Conservation (phyloP, 2,113 vertebrate species). For the Terrapene triunguis region DNA sequence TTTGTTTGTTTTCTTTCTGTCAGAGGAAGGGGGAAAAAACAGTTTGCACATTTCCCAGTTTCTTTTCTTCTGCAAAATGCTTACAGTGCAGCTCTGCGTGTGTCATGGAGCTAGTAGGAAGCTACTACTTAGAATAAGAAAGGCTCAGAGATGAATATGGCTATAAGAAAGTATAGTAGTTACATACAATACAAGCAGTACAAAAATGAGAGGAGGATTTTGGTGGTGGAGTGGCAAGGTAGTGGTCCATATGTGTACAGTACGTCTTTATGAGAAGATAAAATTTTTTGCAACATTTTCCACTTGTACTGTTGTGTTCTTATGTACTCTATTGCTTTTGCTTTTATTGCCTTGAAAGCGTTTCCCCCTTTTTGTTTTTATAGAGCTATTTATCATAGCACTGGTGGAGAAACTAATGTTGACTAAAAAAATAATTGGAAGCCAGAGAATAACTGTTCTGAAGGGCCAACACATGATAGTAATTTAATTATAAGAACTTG, state of each 20-base stretch:
- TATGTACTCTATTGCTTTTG: neutral
- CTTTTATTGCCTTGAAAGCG: neutral
- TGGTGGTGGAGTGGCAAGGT: neutral
- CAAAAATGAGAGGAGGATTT: neutral
- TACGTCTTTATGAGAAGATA: neutral
- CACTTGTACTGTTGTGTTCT: neutral
- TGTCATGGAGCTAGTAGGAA: neutral
- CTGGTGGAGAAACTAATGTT: neutral
- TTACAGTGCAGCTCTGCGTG: neutral
- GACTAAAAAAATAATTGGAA: neutral
- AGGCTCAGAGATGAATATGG: neutral
- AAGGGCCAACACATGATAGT: neutral
- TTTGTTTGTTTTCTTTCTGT: neutral
- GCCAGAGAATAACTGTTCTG: neutral
- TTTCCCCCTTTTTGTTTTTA: neutral
- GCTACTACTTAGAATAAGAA: neutral
- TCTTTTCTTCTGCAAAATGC: neutral
- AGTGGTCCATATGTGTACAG: neutral
- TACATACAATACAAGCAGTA: neutral
- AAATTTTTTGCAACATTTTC: neutral
- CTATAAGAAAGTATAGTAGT: neutral
- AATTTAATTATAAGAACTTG: neutral
- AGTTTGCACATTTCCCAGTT: neutral
- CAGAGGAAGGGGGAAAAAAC: neutral
- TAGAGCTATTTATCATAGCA: neutral